These are phyloP conservation scores for Polydesmus complanatus DNA, from an alignment of 2,888 invertebrate species.

Conservation along the genomic window DNA sequence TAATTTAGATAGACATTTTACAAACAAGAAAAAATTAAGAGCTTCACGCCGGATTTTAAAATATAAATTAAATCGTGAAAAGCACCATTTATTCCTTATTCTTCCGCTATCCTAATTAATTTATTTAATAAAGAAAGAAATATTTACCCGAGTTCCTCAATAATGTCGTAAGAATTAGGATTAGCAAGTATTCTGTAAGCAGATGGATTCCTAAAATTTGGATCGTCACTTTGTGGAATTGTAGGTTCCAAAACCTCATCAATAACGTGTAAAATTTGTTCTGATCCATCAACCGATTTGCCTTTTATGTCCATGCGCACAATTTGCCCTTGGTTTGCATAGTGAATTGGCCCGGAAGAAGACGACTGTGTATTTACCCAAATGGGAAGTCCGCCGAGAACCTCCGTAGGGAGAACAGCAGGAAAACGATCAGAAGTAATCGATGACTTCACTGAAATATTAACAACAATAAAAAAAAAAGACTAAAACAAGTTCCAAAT, in stretches of 20 bases:
- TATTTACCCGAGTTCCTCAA: slow-evolving; percentile 2
- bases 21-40: too few species aligned
- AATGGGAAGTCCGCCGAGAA: slow-evolving; percentile 6
- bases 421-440: slow-evolving; percentile 9
- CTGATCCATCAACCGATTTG: slow-evolving; percentile 9
- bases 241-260: slow-evolving; percentile 74
- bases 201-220: slow-evolving; percentile 20
- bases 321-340: slow-evolving; percentile 73
- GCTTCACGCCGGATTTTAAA: too few species aligned
- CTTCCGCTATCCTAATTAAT: too few species aligned
- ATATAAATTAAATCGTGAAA: too few species aligned
- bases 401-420: neutral
- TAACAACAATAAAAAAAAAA: neutral
- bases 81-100: too few species aligned
- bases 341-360: slow-evolving; percentile 30
- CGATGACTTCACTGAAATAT: slow-evolving; percentile 10
- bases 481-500: neutral
- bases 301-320: slow-evolving; percentile 38
- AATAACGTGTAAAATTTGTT: slow-evolving; percentile 64
- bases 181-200: slow-evolving; percentile 20
- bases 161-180: slow-evolving; percentile 17
- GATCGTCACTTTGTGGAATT: slow-evolving; percentile 24
- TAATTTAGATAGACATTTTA: too few species aligned
- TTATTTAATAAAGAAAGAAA: too few species aligned
- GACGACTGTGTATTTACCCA: neutral